Evolutionary conservation across 2,888 invertebrate genomes (phyloP).

Genomic region (Pachycephus smyrnensis): DNA sequence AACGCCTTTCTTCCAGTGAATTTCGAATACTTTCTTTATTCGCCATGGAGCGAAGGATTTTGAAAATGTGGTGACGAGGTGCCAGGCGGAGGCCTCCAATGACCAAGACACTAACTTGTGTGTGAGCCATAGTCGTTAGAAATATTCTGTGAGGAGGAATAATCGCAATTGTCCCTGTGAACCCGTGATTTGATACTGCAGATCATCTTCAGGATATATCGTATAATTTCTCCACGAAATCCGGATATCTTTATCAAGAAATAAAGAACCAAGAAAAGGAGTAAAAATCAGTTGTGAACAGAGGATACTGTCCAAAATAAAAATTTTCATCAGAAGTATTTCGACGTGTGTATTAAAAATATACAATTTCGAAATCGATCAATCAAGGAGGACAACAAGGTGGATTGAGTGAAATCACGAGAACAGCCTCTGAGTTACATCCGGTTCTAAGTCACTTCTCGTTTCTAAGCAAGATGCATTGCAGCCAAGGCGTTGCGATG

Average conservation of each 20-base stretch:
- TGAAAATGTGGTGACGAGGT: conserved; percentile 65
- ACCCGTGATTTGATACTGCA: not conserved
- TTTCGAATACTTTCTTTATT: conserved; percentile 14
- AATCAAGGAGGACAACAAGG: not conserved
- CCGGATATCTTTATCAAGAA: not conserved
- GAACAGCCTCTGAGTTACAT: not conserved
- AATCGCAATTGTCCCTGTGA: not conserved
- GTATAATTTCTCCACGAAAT: not conserved
- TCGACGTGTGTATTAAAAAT: not conserved
- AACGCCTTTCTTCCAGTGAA: not conserved
- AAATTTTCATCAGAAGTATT: not conserved
- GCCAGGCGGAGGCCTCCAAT: conserved; percentile 49
- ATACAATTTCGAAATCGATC: not conserved
- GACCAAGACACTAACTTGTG: conserved; percentile 63
- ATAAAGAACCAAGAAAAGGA: not conserved
- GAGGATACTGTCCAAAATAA: not conserved
- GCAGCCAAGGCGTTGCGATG: conserved; percentile 60
- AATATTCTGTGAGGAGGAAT: not conserved
- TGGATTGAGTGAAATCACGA: not conserved
- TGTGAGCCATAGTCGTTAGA: conserved; percentile 55
- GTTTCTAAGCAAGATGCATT: conserved; percentile 35
- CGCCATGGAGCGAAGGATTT: conserved; percentile 60
- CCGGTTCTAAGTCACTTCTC: not conserved
- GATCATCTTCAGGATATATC: not conserved
- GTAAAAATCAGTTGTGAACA: not conserved